These are phyloP conservation scores for Sweltsa coloradensis DNA, from an alignment of 1,140 invertebrate species.

Conservation along the genomic window DNA sequence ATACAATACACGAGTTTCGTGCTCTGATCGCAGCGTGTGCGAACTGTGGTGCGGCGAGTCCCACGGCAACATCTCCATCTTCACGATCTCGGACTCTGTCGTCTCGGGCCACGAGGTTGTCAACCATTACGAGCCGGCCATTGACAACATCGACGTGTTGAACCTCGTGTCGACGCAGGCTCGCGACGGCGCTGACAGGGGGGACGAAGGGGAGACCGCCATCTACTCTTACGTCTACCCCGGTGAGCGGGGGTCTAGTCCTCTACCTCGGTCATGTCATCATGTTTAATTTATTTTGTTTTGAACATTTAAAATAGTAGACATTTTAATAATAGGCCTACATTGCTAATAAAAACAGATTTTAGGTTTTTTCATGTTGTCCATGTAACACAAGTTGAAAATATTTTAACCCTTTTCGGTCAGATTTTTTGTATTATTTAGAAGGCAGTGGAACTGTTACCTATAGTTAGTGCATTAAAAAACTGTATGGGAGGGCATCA, in stretches of 20 bases:
- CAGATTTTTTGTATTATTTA: too few species aligned
- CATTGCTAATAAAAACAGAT: too few species aligned
- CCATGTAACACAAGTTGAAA: too few species aligned
- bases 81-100: slow-evolving; percentile 41
- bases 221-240: slow-evolving; percentile 70
- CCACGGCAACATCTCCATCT: slow-evolving; percentile 58
- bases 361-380: too few species aligned
- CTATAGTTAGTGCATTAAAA: too few species aligned
- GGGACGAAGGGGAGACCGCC: slow-evolving; percentile 32
- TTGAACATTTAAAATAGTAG: background rate
- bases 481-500: too few species aligned
- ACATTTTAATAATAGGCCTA: too few species aligned
- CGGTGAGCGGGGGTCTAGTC: slow-evolving; percentile 21
- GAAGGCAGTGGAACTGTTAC: too few species aligned
- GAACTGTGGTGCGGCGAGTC: slow-evolving; percentile 68
- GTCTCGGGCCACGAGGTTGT: slow-evolving; percentile 46
- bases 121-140: slow-evolving; percentile 41
- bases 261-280: background rate
- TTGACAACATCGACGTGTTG: slow-evolving; percentile 47
- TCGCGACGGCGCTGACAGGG: slow-evolving; percentile 18
- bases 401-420: too few species aligned
- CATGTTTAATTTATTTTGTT: background rate
- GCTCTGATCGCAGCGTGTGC: slow-evolving; percentile 30
- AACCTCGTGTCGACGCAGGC: slow-evolving; percentile 38
- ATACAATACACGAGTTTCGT: too few species aligned